A percentile compares a stretch with the other conserved stretches of the same genome.
These are phyloP conservation scores for Drosophila hamatofila DNA, from an alignment of 2,888 invertebrate species.

Conservation along the genomic window DNA sequence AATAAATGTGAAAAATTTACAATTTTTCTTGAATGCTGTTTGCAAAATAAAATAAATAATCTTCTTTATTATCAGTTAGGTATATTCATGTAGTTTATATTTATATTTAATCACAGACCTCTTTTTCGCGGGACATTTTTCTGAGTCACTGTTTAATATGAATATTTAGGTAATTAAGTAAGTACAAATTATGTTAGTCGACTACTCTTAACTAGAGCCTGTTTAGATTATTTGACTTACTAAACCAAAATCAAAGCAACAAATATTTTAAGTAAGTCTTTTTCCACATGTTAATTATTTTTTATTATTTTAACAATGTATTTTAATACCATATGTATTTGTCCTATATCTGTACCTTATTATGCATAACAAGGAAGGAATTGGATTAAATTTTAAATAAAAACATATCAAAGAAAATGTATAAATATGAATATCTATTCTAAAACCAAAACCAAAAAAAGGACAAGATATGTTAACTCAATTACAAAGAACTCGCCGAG, in stretches of 20 bases:
- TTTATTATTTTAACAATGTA: background rate
- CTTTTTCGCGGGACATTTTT: background rate
- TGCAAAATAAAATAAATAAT: background rate
- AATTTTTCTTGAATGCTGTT: background rate
- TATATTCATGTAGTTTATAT: background rate
- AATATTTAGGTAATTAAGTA: background rate
- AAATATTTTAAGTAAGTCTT: background rate
- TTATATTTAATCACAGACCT: background rate
- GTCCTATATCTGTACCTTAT: background rate
- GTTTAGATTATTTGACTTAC: background rate
- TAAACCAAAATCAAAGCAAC: background rate
- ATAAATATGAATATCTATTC: slow-evolving; percentile 14
- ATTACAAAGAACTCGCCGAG: slow-evolving; percentile 56
- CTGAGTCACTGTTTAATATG: background rate
- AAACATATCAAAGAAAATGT: slow-evolving; percentile 70
- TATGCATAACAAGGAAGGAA: slow-evolving; percentile 46
- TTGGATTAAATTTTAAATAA: slow-evolving; percentile 65
- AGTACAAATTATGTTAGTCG: background rate
- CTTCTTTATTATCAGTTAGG: background rate
- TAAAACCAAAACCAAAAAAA: slow-evolving; percentile 7
- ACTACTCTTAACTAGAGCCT: background rate
- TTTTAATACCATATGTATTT: background rate
- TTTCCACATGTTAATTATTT: background rate
- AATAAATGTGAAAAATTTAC: background rate
- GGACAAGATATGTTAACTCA: slow-evolving; percentile 63